Evolutionary conservation across 64 coral and sea anemone genomes (phyloP).

Genomic region (Pocillopora verrucosa): DNA sequence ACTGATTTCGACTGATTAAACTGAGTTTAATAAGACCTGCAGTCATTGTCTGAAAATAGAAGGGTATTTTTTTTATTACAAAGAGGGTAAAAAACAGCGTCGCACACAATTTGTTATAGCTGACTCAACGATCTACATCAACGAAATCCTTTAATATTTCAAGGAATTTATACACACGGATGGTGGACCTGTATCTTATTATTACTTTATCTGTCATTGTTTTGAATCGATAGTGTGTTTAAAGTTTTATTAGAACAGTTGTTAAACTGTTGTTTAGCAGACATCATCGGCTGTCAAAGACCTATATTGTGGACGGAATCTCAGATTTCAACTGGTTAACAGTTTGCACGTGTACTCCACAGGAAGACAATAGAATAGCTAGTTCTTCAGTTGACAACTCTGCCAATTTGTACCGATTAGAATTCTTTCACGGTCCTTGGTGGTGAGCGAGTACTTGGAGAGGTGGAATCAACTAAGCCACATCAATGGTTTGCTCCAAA

Average conservation of each 20-base stretch:
- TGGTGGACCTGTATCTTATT: background rate
- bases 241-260: background rate
- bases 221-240: background rate
- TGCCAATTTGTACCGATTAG: background rate
- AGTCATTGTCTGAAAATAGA: too few species aligned
- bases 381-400: background rate
- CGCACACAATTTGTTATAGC: too few species aligned
- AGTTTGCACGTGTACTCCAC: background rate
- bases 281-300: background rate
- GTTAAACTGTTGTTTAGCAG: background rate
- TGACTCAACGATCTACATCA: too few species aligned
- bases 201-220: background rate
- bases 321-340: background rate
- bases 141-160: too few species aligned
- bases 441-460: background rate
- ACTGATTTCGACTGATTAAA: too few species aligned
- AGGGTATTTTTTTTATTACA: too few species aligned
- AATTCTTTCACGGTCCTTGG: background rate
- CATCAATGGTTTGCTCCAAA: conserved; percentile 39
- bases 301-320: background rate
- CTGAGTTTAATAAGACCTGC: too few species aligned
- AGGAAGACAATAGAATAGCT: background rate
- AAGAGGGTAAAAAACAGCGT: too few species aligned
- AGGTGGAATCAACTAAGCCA: background rate
- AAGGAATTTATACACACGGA: too few species aligned